These are phyloP conservation scores for Vidua chalybeata DNA, from an alignment of 2,113 vertebrate species.

Conservation along the genomic window DNA sequence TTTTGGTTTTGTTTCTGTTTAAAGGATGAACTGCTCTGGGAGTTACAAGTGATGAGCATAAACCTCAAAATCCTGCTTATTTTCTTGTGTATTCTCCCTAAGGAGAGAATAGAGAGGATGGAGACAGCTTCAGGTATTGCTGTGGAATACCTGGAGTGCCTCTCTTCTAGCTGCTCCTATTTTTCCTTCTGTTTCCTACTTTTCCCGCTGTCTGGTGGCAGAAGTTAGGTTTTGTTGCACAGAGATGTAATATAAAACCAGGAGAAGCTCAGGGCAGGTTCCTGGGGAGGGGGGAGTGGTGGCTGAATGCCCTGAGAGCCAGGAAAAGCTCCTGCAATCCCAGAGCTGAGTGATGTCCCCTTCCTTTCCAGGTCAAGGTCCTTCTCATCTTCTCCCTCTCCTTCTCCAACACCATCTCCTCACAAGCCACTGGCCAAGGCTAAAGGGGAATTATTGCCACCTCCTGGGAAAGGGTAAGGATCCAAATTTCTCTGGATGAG, in stretches of 20 bases:
- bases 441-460: conserved; percentile 82
- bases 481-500: not conserved
- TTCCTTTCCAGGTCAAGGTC: conserved; percentile 83
- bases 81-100: not conserved
- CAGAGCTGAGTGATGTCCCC: not conserved
- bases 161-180: not conserved
- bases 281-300: not conserved
- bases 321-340: not conserved
- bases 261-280: not conserved
- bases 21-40: not conserved
- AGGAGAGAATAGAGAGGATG: not conserved
- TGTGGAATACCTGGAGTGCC: not conserved
- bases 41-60: not conserved
- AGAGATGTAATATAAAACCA: not conserved
- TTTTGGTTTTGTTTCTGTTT: not conserved
- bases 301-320: not conserved
- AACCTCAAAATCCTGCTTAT: not conserved
- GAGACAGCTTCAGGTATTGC: not conserved
- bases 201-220: not conserved
- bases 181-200: not conserved
- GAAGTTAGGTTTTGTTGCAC: not conserved
- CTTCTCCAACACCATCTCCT: conserved; percentile 85
- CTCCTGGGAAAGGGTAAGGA: conserved; percentile 83
- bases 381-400: conserved; percentile 89
- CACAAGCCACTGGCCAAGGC: conserved; percentile 82